A percentile compares a stretch with the other conserved stretches of the same genome.
Evolutionary conservation across 2,888 invertebrate genomes (phyloP).

Genomic region (Adineta ricciae): DNA sequence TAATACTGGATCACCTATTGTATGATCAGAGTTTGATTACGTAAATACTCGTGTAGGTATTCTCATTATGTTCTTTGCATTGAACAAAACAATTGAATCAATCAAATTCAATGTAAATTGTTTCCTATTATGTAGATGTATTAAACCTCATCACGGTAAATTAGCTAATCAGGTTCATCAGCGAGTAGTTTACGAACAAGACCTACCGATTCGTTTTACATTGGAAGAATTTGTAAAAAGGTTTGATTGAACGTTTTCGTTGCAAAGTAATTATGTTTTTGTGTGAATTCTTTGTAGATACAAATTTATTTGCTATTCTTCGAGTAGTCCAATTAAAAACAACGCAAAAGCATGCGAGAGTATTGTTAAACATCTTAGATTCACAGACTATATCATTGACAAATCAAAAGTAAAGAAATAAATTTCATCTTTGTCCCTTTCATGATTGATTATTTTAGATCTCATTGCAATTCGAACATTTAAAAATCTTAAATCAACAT

Average conservation of each 20-base stretch:
- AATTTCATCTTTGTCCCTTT: background rate
- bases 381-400: conserved; percentile 39
- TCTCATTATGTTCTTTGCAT: too few species aligned
- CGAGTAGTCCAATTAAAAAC: conserved; percentile 20
- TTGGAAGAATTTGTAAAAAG: conserved; percentile 41
- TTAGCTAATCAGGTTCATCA: conserved; percentile 38
- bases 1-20: too few species aligned
- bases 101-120: too few species aligned
- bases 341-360: conserved; percentile 27
- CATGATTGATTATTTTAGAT: conserved; percentile 38
- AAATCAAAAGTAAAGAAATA: conserved; percentile 38
- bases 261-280: background rate
- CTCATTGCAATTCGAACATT: conserved; percentile 43
- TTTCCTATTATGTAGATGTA: conserved; percentile 38
- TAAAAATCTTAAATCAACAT: conserved; percentile 39
- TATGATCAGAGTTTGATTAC: too few species aligned
- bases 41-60: too few species aligned
- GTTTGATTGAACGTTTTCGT: background rate
- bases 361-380: conserved; percentile 37
- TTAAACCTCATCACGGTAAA: conserved; percentile 43
- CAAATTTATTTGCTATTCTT: conserved; percentile 34
- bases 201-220: conserved; percentile 41
- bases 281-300: conserved; percentile 29
- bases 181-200: conserved; percentile 41
- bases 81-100: too few species aligned